A percentile compares a stretch with the other conserved stretches of the same genome.
These are phyloP conservation scores for Idaea aversata DNA, from an alignment of 2,888 invertebrate species.

Conservation along the genomic window DNA sequence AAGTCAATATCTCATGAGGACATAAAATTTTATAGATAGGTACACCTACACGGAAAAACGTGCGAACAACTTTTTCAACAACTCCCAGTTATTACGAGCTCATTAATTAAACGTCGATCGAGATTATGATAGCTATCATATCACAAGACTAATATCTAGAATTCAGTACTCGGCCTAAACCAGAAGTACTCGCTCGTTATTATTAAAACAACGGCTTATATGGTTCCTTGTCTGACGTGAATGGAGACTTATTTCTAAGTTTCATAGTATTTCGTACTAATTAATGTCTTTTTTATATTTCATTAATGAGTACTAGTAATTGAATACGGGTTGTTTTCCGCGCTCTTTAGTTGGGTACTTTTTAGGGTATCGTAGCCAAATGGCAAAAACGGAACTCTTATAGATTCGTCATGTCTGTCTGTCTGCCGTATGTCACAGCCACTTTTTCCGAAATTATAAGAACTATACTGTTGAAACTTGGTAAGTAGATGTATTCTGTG, in stretches of 20 bases:
- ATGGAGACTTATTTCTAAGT: not conserved
- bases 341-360: too few species aligned
- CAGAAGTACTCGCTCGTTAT: not conserved
- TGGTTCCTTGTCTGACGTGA: not conserved
- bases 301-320: too few species aligned
- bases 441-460: too few species aligned
- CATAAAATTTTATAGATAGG: not conserved
- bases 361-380: too few species aligned
- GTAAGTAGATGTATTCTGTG: too few species aligned
- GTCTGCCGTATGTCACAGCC: too few species aligned
- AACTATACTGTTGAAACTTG: too few species aligned
- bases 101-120: not conserved
- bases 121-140: constrained; percentile 2
- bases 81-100: not conserved
- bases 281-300: not conserved
- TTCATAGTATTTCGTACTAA: not conserved
- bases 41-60: constrained; percentile 1
- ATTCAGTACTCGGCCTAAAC: not conserved
- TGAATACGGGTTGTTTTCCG: too few species aligned
- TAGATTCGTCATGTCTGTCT: too few species aligned
- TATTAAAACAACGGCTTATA: not conserved
- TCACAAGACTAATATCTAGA: not conserved
- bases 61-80: constrained; percentile 1
- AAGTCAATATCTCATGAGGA: not conserved
- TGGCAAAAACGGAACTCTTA: too few species aligned